phyloP scores from a whole-genome alignment of 2,113 vertebrate species.

The Sisor rabdophorus region DNA sequence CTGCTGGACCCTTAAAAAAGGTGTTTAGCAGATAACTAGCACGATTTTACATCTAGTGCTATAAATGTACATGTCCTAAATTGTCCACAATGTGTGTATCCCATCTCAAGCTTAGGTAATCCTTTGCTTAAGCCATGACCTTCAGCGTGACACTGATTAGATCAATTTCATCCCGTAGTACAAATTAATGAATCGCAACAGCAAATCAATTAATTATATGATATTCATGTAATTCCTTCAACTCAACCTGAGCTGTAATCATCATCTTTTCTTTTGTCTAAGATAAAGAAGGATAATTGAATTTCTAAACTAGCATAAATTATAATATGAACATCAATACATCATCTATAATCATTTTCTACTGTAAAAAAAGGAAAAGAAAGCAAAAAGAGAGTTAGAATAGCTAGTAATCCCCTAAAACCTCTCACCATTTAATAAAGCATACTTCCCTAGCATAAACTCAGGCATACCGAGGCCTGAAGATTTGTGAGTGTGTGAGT shows the following conservation, averaged over 20 bases:
- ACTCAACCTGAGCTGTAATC: too few species aligned
- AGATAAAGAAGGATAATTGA: too few species aligned
- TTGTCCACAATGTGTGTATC: too few species aligned
- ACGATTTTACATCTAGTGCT: too few species aligned
- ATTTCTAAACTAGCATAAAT: not conserved
- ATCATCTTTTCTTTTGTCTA: too few species aligned
- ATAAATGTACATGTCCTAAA: too few species aligned
- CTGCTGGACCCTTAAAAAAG: too few species aligned
- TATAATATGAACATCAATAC: not conserved
- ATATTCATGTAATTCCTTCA: too few species aligned
- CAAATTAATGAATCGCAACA: not conserved
- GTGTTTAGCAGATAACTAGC: too few species aligned
- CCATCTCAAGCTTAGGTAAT: not conserved
- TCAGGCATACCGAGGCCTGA: constrained; percentile 5
- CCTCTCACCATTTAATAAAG: not conserved
- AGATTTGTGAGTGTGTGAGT: constrained; percentile 20
- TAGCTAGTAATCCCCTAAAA: not conserved
- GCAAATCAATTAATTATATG: too few species aligned
- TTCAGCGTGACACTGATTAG: not conserved
- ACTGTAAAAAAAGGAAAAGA: not conserved
- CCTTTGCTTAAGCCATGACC: not conserved
- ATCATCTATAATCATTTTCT: not conserved
- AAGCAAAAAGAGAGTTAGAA: not conserved
- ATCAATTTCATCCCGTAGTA: not conserved
- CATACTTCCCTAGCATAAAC: constrained; percentile 12